phyloP scores from a whole-genome alignment of 2,797 vertebrate species.

The Phalanger gymnotis region DNA sequence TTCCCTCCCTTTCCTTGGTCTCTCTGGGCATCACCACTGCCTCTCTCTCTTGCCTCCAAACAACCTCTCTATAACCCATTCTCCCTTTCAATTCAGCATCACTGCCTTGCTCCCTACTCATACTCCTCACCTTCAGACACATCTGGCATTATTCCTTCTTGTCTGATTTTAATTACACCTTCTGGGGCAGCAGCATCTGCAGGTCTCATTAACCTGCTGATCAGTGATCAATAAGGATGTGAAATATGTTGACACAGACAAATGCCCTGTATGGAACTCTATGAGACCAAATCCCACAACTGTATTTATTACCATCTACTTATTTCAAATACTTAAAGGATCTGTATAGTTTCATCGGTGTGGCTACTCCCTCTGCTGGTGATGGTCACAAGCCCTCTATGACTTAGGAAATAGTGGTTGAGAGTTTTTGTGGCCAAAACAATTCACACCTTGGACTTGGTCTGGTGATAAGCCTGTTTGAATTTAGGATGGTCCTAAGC shows the following conservation, averaged over 20 bases:
- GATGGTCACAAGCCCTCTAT: background rate
- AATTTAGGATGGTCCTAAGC: background rate
- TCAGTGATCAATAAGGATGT: constrained; percentile 54
- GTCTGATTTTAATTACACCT: constrained; percentile 61
- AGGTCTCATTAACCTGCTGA: constrained; percentile 17
- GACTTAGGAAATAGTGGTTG: background rate
- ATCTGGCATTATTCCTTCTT: constrained; percentile 39
- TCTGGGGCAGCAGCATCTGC: constrained; percentile 37
- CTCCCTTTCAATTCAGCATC: background rate
- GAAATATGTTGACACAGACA: constrained; percentile 46
- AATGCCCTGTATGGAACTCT: constrained; percentile 20
- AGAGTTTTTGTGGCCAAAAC: background rate
- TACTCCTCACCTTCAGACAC: background rate
- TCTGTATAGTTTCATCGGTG: background rate
- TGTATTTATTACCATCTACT: background rate
- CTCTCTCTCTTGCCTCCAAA: background rate
- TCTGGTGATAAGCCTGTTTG: background rate
- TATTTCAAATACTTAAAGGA: background rate
- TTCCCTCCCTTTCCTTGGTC: background rate
- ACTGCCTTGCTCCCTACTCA: background rate
- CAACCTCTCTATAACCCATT: background rate
- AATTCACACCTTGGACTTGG: background rate
- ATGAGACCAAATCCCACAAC: constrained; percentile 17
- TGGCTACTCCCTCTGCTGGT: background rate
- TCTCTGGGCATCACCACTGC: background rate